These are phyloP conservation scores for Melangyna quadrimaculata DNA, from an alignment of 2,888 invertebrate species.

Conservation along the genomic window DNA sequence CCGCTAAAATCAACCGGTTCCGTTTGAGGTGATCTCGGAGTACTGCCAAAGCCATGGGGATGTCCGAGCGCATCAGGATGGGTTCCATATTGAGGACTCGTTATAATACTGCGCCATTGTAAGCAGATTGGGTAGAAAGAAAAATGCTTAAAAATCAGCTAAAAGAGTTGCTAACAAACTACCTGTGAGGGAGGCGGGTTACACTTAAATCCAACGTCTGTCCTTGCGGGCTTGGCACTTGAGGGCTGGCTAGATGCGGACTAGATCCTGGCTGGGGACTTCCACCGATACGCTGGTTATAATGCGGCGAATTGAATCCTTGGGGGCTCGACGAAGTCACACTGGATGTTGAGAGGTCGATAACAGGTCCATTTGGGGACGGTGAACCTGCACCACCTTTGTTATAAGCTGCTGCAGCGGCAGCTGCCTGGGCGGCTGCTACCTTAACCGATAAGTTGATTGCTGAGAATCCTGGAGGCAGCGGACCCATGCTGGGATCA, in stretches of 20 bases:
- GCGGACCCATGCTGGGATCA: conserved; percentile 87
- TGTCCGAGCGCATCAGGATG: conserved; percentile 81
- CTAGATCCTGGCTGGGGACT: conserved; percentile 93
- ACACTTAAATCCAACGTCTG: conserved; percentile 95
- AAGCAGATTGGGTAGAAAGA: conserved; percentile 22
- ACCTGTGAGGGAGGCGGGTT: conserved; percentile 93
- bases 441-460: conserved; percentile 94
- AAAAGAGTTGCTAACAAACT: conserved; percentile 74
- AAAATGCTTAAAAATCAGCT: conserved; percentile 69
- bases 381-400: conserved; percentile 82
- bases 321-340: conserved; percentile 92
- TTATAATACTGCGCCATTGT: conserved; percentile 76
- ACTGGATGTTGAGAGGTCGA: conserved; percentile 93
- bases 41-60: conserved; percentile 83
- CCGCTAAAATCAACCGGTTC: conserved; percentile 88
- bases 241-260: conserved; percentile 92
- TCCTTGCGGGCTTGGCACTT: conserved; percentile 95
- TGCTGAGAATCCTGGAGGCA: conserved; percentile 89
- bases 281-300: conserved; percentile 81
- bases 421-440: conserved; percentile 80
- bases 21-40: conserved; percentile 85
- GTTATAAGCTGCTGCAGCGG: conserved; percentile 79
- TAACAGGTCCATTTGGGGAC: conserved; percentile 85
- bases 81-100: conserved; percentile 84
- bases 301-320: conserved; percentile 82